phyloP scores from a whole-genome alignment of 2,113 vertebrate genomes.

The Synchiropus splendidus region DNA sequence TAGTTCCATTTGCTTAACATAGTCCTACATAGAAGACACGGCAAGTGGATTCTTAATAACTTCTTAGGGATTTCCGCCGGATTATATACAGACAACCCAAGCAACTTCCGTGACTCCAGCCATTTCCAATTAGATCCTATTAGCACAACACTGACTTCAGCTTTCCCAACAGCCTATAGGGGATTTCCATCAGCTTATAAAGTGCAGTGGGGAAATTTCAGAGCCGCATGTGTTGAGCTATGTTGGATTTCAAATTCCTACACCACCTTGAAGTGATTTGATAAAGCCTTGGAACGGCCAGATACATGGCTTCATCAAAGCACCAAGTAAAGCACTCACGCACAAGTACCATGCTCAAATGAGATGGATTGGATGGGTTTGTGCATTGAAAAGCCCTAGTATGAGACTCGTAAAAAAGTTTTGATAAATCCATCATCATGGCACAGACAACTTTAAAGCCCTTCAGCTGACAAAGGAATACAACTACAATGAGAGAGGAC shows the following conservation, averaged over 20 bases:
- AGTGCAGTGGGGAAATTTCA: slow-evolving; percentile 5
- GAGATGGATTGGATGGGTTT: too few relatives aligned
- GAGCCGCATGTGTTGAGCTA: slow-evolving; percentile 1
- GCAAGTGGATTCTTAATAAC: slow-evolving; percentile 41
- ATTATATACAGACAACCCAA: slow-evolving; percentile 46
- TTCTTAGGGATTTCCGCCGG: slow-evolving; percentile 45
- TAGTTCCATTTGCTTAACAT: slow-evolving; percentile 35
- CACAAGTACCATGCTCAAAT: slow-evolving; percentile 16
- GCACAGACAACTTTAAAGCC: too few relatives aligned
- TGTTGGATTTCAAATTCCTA: slow-evolving; percentile 1
- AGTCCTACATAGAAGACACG: slow-evolving; percentile 35
- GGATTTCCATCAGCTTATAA: slow-evolving; percentile 35
- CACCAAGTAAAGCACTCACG: slow-evolving; percentile 1
- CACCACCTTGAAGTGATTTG: background rate
- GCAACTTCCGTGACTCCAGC: slow-evolving; percentile 44
- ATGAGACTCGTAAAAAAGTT: too few relatives aligned
- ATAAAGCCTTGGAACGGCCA: slow-evolving; percentile 4
- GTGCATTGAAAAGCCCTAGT: too few relatives aligned
- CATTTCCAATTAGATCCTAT: slow-evolving; percentile 56
- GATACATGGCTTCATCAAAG: slow-evolving; percentile 6
- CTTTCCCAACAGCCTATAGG: slow-evolving; percentile 39
- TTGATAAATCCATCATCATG: too few relatives aligned
- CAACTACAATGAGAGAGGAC: background rate
- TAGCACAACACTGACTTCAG: slow-evolving; percentile 46
- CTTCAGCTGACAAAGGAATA: slow-evolving; percentile 2